Evolutionary conservation across 2,113 vertebrate species (phyloP).

Genomic region (Apteryx owenii): DNA sequence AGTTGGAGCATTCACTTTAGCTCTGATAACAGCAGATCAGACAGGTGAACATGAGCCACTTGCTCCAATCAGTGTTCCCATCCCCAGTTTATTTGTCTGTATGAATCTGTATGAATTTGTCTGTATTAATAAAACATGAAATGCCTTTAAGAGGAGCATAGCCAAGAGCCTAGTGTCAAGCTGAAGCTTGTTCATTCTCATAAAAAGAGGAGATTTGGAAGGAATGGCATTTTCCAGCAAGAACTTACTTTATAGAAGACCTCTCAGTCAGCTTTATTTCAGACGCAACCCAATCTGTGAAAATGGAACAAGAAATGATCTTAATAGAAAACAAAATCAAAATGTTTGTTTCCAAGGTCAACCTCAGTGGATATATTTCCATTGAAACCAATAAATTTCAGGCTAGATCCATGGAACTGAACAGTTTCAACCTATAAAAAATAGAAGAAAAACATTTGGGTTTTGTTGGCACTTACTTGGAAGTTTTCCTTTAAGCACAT

Average conservation of each 20-base stretch:
- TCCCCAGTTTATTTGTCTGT: slow-evolving; percentile 49
- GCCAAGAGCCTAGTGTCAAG: slow-evolving; percentile 61
- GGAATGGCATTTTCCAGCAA: slow-evolving; percentile 48
- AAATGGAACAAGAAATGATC: neutral
- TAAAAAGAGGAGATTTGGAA: slow-evolving; percentile 65
- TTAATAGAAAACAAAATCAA: neutral
- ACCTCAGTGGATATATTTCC: neutral
- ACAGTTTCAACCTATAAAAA: neutral
- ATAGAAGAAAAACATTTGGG: neutral
- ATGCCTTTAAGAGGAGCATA: slow-evolving; percentile 61
- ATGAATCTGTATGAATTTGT: neutral
- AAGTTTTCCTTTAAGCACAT: neutral
- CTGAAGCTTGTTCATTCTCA: slow-evolving; percentile 63
- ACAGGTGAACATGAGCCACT: slow-evolving; percentile 42
- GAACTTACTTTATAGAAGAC: neutral
- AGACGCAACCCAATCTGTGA: neutral
- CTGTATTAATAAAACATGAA: slow-evolving; percentile 66
- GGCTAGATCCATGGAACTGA: neutral
- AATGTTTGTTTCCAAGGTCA: neutral
- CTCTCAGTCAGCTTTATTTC: neutral
- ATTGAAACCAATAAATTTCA: neutral
- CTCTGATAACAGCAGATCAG: slow-evolving; percentile 21
- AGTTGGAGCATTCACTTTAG: neutral
- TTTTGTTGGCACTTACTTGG: neutral
- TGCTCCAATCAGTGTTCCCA: slow-evolving; percentile 41